Conservation (phyloP, 2,888 invertebrate genomes). For the Taenaris catops region DNA sequence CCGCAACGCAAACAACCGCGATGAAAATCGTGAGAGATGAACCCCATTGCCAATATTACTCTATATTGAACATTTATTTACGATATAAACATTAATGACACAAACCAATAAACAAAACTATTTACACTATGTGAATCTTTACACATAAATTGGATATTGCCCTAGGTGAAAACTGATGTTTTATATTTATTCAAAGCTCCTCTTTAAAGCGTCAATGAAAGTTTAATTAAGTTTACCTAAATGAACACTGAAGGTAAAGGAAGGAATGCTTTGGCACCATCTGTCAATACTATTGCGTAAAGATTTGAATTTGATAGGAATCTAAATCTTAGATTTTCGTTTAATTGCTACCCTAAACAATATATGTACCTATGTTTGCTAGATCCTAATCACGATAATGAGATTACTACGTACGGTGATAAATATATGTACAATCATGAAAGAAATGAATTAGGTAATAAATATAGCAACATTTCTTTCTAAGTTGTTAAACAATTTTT, state of each 20-base stretch:
- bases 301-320: conserved; percentile 18
- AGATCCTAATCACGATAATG: conserved; percentile 22
- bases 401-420: no score
- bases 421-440: no score
- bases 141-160: conserved; percentile 29
- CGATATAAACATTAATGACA: conserved; percentile 31
- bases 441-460: no score
- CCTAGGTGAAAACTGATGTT: conserved; percentile 18
- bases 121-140: conserved; percentile 31
- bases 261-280: conserved; percentile 30
- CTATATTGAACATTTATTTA: conserved; percentile 32
- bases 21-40: conserved; percentile 54
- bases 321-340: conserved; percentile 22
- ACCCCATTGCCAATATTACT: conserved; percentile 33
- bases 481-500: no score
- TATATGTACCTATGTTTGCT: conserved; percentile 23
- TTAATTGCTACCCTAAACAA: conserved; percentile 24
- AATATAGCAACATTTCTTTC: no score
- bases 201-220: conserved; percentile 18
- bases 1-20: conserved; percentile 69
- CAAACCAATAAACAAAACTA: conserved; percentile 29
- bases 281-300: conserved; percentile 26
- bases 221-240: conserved; percentile 17
- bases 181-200: conserved; percentile 15
- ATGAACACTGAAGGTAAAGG: conserved; percentile 27